Conservation (phyloP, 1,140 invertebrate species). For the Eubasilissa regina region DNA sequence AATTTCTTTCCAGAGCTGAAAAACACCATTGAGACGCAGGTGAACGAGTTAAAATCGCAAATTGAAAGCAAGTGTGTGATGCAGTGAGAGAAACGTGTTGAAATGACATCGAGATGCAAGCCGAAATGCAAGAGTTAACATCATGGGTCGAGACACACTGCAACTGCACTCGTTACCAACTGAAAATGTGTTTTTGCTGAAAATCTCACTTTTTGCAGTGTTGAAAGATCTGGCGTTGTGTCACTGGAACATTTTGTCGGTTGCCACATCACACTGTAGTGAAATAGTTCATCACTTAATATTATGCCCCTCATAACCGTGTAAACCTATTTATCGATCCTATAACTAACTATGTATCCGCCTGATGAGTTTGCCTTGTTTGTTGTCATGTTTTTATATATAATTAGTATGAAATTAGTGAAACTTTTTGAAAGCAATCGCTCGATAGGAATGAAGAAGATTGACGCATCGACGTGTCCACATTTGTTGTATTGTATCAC, state of each 20-base stretch:
- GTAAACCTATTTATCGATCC: constrained; percentile 38
- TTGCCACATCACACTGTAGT: constrained; percentile 35
- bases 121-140: constrained; percentile 51
- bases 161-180: background rate
- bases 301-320: constrained; percentile 43
- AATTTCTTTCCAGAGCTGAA: constrained; percentile 86
- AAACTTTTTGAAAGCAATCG: constrained; percentile 24
- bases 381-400: constrained; percentile 37
- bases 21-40: constrained; percentile 95
- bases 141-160: constrained; percentile 37
- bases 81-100: constrained; percentile 76
- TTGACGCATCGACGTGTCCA: constrained; percentile 32
- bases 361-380: constrained; percentile 44
- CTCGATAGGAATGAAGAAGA: constrained; percentile 25
- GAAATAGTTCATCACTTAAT: constrained; percentile 32
- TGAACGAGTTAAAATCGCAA: constrained; percentile 94
- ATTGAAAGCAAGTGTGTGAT: constrained; percentile 94
- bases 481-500: constrained; percentile 7
- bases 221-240: constrained; percentile 14
- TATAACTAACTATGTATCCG: constrained; percentile 40
- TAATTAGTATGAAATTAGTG: constrained; percentile 16
- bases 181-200: background rate
- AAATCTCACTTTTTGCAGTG: constrained; percentile 9
- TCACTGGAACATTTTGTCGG: constrained; percentile 29
- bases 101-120: constrained; percentile 45